Conservation (phyloP, 2,113 vertebrate species). For the Vidua macroura region DNA sequence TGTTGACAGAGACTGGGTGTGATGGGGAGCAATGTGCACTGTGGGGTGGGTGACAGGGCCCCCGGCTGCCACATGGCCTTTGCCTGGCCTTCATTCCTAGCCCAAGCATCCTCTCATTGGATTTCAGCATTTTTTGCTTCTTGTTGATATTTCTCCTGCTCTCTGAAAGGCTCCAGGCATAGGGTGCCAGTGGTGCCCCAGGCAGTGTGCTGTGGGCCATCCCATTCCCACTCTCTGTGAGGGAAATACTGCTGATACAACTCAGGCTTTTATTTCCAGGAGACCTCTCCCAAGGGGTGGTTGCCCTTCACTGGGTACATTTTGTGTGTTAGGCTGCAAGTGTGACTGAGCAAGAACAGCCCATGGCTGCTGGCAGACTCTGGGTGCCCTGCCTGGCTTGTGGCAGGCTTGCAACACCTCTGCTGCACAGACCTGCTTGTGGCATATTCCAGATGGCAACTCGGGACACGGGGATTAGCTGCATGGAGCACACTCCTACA, state of each 20-base stretch:
- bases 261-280: neutral
- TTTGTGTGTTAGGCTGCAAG: neutral
- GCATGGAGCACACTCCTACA: neutral
- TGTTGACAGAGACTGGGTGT: rapidly evolving
- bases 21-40: neutral
- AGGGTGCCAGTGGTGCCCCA: rapidly evolving
- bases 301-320: neutral
- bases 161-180: neutral
- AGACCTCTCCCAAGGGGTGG: neutral
- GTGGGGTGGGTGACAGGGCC: neutral
- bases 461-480: neutral
- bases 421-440: neutral
- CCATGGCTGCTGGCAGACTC: neutral
- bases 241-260: neutral
- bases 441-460: constrained; percentile 33
- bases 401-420: neutral
- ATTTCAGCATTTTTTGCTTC: neutral
- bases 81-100: neutral
- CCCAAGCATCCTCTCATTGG: neutral
- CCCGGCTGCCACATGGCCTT: rapidly evolving
- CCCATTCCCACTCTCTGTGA: neutral
- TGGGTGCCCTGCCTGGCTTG: neutral
- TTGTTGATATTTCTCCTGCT: neutral
- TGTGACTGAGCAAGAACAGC: constrained; percentile 34
- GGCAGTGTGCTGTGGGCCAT: neutral